Conservation (phyloP, 2,888 invertebrate species). For the Notodonta ziczac region DNA sequence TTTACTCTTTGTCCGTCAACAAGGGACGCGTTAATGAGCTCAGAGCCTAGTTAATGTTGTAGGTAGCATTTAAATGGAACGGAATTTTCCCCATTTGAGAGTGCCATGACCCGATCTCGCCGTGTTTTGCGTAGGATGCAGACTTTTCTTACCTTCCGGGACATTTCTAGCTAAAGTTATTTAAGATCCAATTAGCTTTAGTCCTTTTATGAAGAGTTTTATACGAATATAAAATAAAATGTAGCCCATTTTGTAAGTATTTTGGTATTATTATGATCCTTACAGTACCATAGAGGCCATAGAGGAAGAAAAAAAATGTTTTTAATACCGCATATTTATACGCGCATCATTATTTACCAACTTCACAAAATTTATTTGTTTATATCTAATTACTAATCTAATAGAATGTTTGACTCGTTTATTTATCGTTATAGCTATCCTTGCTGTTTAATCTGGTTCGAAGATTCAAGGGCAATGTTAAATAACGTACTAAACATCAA, state of each 20-base stretch:
- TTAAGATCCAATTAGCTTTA: not conserved
- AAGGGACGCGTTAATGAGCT: not conserved
- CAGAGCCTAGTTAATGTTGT: conserved; percentile 1
- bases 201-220: not conserved
- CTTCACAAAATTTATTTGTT: not conserved
- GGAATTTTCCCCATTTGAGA: conserved; percentile 5
- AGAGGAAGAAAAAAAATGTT: too few relatives aligned
- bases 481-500: conserved; percentile 22
- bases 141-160: not conserved
- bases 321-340: too few relatives aligned
- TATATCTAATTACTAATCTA: not conserved
- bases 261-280: too few relatives aligned
- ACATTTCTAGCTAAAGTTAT: not conserved
- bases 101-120: conserved; percentile 2
- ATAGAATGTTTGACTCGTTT: not conserved
- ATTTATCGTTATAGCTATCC: conserved; percentile 17
- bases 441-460: conserved; percentile 39
- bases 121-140: not conserved
- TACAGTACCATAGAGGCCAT: too few relatives aligned
- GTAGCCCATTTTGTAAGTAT: too few relatives aligned
- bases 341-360: too few relatives aligned
- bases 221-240: too few relatives aligned
- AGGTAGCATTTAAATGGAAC: conserved; percentile 3
- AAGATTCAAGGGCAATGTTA: conserved; percentile 48
- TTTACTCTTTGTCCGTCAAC: not conserved